These are phyloP conservation scores for Paramisgurnus dabryanus DNA, from an alignment of 2,113 vertebrate genomes.

Conservation along the genomic window DNA sequence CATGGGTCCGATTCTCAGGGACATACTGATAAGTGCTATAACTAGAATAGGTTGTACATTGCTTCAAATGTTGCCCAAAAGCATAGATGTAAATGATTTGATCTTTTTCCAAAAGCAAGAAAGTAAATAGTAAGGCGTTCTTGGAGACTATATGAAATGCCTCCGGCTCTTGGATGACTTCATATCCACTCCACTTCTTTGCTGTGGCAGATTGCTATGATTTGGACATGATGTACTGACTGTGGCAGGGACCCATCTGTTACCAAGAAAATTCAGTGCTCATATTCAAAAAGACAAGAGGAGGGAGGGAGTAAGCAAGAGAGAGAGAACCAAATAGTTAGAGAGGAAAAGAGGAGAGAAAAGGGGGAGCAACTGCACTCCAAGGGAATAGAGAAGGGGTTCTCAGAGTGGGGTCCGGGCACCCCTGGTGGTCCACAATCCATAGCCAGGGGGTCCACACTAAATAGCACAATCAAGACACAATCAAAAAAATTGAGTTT, in stretches of 20 bases:
- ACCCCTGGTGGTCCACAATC: no score
- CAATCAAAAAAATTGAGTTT: no score
- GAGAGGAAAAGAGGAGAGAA: not conserved
- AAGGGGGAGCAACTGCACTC: not conserved
- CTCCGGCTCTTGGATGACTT: conserved; percentile 39
- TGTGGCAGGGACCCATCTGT: conserved; percentile 45
- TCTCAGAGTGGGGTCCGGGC: no score
- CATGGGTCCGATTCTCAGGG: no score
- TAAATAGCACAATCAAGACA: no score
- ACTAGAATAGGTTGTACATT: no score
- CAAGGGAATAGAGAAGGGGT: not conserved
- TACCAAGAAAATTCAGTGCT: conserved; percentile 39
- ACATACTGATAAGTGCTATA: no score
- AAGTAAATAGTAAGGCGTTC: conserved; percentile 5
- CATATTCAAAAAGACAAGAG: conserved; percentile 10
- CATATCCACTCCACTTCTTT: conserved; percentile 38
- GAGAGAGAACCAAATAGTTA: not conserved
- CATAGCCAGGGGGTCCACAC: no score
- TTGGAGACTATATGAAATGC: conserved; percentile 19
- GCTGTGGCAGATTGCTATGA: conserved; percentile 46
- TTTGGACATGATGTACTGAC: conserved; percentile 50
- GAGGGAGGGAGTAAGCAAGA: not conserved
- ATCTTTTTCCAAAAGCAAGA: not conserved
- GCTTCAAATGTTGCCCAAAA: no score
- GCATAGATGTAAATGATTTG: not conserved